Base-by-base conservation (phyloP, 2,797 vertebrate species). In the Oreochromis grahami region DNA sequence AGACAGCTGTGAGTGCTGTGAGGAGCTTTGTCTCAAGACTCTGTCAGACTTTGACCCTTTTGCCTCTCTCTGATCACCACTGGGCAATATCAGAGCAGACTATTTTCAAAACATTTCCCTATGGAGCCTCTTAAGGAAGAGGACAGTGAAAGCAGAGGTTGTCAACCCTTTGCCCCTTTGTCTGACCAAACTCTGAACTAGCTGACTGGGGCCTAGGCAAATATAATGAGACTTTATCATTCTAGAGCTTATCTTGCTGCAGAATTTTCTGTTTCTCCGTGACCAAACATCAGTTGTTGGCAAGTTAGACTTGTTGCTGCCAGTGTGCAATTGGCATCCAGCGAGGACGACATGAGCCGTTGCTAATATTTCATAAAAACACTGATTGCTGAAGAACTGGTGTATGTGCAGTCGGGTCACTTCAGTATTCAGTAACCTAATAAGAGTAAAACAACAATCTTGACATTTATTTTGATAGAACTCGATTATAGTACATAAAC, bases 141-240 rank as follows among this genome's bases (percentile, higher is more conserved):
- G 60, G 82, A 86, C 78, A 14, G 38, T 17, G 34, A 86, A 68
- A 32, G 76, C 77, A 55, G 80, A 74, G 78, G 58, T 45, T 52
- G 26, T 72, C 77, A 10, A 76, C 51, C 48, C 26, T 83, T 82
- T 80, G 48, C 21, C 77, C 78, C 83, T 50, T 14, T 63, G 19
- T 76, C 36, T 45, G 72, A 45, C 74, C 45, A 86, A 76, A 79
- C 32, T 45, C 76, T 82, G 80, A 84, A 29, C 53, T 51, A 38
- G 34, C 70, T 6, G 78, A 81, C 50, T 6, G 50, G 78, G 79
- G 80, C 58, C 51, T 45, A 26, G 29, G 55, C 14, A 17, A 58
- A 45, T 29, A 81, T 50, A 84, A 82, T 88, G 79, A 78, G 34
- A 87, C 72, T 60, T 76, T 79, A 52, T 80, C 80, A 83, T 79